A percentile compares a stretch with the other conserved stretches of the same genome.
Conservation (phyloP, 2,797 vertebrate genomes). For the Pantherophis vulpinus region DNA sequence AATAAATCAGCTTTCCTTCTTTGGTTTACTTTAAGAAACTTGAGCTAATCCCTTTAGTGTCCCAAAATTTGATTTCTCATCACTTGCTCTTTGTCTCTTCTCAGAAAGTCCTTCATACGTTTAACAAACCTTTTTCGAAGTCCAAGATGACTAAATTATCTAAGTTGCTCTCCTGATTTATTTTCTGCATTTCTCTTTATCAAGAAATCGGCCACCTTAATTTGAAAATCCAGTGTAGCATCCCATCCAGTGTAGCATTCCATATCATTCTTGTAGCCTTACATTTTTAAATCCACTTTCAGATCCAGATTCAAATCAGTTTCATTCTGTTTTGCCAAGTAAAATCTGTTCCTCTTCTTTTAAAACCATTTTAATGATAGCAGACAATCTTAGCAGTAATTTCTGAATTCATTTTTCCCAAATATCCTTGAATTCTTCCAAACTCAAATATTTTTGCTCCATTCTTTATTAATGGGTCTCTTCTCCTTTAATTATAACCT, state of each 20-base stretch:
- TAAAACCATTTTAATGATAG: not conserved
- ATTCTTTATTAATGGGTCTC: too few species aligned
- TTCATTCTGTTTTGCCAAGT: not conserved
- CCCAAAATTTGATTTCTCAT: not conserved
- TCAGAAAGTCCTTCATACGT: not conserved
- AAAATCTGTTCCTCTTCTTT: not conserved
- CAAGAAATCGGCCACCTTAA: not conserved
- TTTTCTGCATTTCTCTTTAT: not conserved
- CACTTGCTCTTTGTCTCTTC: not conserved
- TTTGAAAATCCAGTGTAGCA: not conserved
- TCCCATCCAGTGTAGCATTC: not conserved
- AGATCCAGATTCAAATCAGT: not conserved
- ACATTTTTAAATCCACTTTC: not conserved
- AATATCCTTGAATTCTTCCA: too few species aligned
- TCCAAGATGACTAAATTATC: not conserved
- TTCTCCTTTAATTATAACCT: too few species aligned
- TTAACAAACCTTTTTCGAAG: not conserved
- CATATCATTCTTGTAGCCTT: not conserved
- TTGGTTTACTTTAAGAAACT: not conserved
- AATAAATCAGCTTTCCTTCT: not conserved
- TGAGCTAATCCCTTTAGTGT: not conserved
- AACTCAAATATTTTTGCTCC: too few species aligned
- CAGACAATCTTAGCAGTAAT: too few species aligned
- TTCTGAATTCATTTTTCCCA: not conserved
- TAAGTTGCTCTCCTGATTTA: not conserved